phyloP scores from a whole-genome alignment of 2,797 vertebrate species.

The Novumbra hubbsi region DNA sequence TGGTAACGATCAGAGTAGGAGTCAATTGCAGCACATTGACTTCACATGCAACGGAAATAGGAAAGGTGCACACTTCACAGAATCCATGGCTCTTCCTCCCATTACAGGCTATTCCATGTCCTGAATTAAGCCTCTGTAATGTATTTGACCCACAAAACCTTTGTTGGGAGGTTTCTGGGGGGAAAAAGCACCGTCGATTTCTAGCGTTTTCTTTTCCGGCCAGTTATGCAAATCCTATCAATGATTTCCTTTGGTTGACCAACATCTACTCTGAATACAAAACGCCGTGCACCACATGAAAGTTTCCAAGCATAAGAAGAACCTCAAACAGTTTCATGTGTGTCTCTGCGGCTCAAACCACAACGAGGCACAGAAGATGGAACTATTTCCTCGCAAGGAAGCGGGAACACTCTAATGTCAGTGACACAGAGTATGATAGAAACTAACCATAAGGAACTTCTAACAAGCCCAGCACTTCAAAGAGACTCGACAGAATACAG shows the following conservation, averaged over 20 bases:
- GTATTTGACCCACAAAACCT: slow-evolving; percentile 34
- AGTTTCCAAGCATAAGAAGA: neutral
- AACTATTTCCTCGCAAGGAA: neutral
- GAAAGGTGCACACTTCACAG: slow-evolving; percentile 3
- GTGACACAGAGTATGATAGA: slow-evolving; percentile 8
- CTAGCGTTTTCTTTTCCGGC: neutral
- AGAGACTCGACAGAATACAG: slow-evolving; percentile 16
- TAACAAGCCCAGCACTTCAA: slow-evolving; percentile 37
- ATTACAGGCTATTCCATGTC: slow-evolving; percentile 27
- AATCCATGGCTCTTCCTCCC: slow-evolving; percentile 6
- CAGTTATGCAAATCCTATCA: neutral
- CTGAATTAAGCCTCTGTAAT: slow-evolving; percentile 17
- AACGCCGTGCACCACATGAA: neutral
- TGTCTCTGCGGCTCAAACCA: neutral
- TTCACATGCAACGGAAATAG: slow-evolving; percentile 16
- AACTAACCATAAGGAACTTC: slow-evolving; percentile 37
- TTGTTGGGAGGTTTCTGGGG: neutral
- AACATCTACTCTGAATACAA: neutral
- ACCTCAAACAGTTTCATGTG: neutral
- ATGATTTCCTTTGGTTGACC: neutral
- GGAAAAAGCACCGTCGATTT: neutral
- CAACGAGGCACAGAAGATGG: neutral
- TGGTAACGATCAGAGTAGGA: slow-evolving; percentile 9
- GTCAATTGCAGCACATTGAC: slow-evolving; percentile 34
- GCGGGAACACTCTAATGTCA: neutral